These are phyloP conservation scores for Micromesistius poutassou DNA, from an alignment of 2,797 vertebrate genomes.

Conservation along the genomic window DNA sequence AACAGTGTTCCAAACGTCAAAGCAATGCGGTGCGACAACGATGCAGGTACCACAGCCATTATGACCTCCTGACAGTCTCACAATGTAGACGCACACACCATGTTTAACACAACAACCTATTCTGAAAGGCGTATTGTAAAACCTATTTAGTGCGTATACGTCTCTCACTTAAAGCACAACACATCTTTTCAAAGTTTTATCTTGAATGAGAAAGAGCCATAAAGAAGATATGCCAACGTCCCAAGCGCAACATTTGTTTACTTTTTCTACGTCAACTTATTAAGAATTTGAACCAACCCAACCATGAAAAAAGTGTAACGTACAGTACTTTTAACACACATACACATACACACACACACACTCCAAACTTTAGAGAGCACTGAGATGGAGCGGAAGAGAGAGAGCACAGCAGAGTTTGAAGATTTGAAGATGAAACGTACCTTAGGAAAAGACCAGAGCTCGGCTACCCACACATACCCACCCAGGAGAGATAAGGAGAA, in stretches of 20 bases:
- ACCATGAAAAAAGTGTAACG: background rate
- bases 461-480: constrained; percentile 8
- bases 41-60: background rate
- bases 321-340: background rate
- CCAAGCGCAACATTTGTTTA: background rate
- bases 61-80: background rate
- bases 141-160: background rate
- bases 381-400: background rate
- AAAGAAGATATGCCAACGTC: background rate
- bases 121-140: background rate
- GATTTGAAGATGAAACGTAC: constrained; percentile 40
- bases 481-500: constrained; percentile 16
- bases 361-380: background rate
- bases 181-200: background rate
- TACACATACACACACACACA: background rate
- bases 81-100: background rate
- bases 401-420: background rate
- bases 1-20: constrained; percentile 9
- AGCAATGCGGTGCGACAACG: background rate
- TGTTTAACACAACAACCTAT: background rate
- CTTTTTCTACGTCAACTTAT: background rate
- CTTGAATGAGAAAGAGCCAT: background rate
- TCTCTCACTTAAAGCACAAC: background rate
- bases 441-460: constrained; percentile 42
- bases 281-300: background rate